Base-by-base conservation (phyloP, 2,797 vertebrate genomes). In the Artibeus lituratus region DNA sequence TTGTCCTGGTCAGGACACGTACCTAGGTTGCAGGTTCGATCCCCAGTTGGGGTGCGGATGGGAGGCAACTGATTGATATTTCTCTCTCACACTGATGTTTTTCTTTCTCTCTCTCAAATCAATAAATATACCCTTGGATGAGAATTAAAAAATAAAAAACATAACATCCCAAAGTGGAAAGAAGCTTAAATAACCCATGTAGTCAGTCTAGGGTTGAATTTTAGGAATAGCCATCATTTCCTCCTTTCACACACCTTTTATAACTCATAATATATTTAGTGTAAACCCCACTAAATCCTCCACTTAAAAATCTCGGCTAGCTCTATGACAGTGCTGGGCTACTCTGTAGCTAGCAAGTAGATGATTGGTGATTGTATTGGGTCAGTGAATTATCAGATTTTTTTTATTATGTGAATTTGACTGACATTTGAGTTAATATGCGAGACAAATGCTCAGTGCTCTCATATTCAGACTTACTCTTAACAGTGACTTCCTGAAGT, bases 371-470 rank as follows among this genome's bases (percentile, higher is more conserved):
- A 47, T 93, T 95, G 10, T 97, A 51, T 86, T 94, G 47, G 32
- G 57, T 70, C 59, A 77, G 10, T 96, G 57, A 90, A 90, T 93
- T 72, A 39, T 10, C 44, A 44, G 0, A n/a, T n/a, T 76, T 74
- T 82, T 86, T 94, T 57, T 57, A 85, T 90, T 73, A 70, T 92
- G 39, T 89, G 35, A 80, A 93, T 95, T 96, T 94, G 42, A 87
- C 16, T 76, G 74, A 67, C 21, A 62, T 22, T 90, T 72, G 82
- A 88, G 19, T 57, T 94, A 77, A 57, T 24, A 49, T 84, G 26
- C 1, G 6, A 94, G n/a, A 93, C 7, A 84, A 92, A 81, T 90
- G 21, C 26, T 85, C 55, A 10, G 19, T 55, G 24, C n/a, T 93
- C 77, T 95, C 32, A 53, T 82, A 74, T 82, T 32, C 44, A 55